Evolutionary conservation across 2,888 invertebrate species (phyloP), one percentile per base, ranked within the genome.

Genomic region (Macropis europaea): DNA sequence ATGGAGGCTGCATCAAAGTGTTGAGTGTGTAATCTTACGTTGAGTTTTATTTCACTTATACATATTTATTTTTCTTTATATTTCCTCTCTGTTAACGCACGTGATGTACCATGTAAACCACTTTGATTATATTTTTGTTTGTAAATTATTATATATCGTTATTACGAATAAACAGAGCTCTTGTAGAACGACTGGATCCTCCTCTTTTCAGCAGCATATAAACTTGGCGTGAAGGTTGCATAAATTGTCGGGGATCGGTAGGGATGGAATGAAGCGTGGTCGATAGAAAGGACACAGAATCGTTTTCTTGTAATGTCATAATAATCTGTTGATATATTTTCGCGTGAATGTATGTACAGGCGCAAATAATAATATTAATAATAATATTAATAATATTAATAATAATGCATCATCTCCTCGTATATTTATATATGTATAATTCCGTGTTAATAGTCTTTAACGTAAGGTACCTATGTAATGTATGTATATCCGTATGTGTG

Each of bases 251-350:
- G 28, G 9, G 11, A 7, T 17, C 53, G 34, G n/a, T 43, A 50
- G 42, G 69, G 43, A 63, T 61, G 63, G 59, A 40, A 62, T 28
- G 40, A 42, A 70, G 42, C 57, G 40, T 48, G 56, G 66, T 40
- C 26, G 43, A 71, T 56, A 52, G 61, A 75, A 81, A 32, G 76
- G 64, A 60, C 67, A 70, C 53, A 47, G 47, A 53, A 17, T 63
- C 34, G 43, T 62, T 76, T 72, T 61, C 32, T 80, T 67, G 79
- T 81, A 81, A 80, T 77, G 84, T 89, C 83, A 86, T 90, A 89
- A 87, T 90, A 90, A 89, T 89, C 83, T 88, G 87, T 87, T 87
- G 85, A 89, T 90, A 89, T 90, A 89, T 90, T 89, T 88, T 88
- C 86, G 89, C 88, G 88, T 87, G 84, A 85, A 87, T 87, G 82